Conservation (phyloP, 2,797 vertebrate genomes). For the Silurus lanzhouensis region DNA sequence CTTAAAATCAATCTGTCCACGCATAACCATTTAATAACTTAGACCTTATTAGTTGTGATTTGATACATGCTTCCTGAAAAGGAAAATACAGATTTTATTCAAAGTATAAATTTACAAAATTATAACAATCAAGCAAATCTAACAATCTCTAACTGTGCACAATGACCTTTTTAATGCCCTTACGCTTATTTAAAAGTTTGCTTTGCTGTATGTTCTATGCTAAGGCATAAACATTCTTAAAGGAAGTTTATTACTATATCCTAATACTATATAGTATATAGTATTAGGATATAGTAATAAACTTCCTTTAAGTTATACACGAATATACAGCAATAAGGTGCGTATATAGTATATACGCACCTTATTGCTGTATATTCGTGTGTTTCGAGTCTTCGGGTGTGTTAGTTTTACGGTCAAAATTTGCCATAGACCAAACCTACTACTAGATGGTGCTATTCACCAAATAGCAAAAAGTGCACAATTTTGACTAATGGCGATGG, state of each 20-base stretch:
- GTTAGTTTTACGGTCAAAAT: background rate
- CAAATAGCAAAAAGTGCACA: background rate
- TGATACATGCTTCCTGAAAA: constrained; percentile 22
- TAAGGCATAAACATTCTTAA: background rate
- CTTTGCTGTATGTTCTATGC: background rate
- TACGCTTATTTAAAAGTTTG: background rate
- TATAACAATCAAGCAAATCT: too few species aligned
- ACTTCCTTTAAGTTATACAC: too few species aligned
- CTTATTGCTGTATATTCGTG: background rate
- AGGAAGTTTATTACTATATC: too few species aligned
- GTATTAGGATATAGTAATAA: too few species aligned
- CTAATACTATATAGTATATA: too few species aligned
- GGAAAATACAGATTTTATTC: background rate
- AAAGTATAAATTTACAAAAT: too few species aligned
- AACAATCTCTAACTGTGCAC: too few species aligned
- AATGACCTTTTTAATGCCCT: too few species aligned
- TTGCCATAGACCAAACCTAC: background rate
- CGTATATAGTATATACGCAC: too few species aligned
- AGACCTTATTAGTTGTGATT: constrained; percentile 1
- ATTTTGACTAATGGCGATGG: too few species aligned
- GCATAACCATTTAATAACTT: constrained; percentile 41
- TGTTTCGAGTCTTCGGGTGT: background rate
- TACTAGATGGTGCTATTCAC: background rate
- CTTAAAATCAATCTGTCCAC: constrained; percentile 31
- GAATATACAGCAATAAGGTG: too few species aligned